Conservation (phyloP, 92 coral and sea anemone genomes). For the Blastomussa wellsi region DNA sequence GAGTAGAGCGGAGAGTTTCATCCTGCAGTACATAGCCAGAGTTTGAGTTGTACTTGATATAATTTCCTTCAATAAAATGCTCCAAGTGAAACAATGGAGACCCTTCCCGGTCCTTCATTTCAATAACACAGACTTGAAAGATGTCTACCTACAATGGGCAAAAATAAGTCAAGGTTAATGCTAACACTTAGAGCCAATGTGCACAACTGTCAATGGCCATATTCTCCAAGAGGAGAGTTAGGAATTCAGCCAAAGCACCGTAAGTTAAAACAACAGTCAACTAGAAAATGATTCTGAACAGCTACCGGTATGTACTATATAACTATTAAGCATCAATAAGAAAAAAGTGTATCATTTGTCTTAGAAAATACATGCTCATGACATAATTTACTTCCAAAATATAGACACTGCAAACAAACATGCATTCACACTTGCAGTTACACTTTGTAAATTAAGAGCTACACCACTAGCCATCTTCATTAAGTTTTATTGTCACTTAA, state of each 20-base stretch:
- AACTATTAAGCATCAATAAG: not conserved
- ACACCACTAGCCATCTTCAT: no score
- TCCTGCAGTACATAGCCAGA: constrained; percentile 92
- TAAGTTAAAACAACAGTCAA: no score
- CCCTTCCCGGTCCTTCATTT: constrained; percentile 81
- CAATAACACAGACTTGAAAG: constrained; percentile 91
- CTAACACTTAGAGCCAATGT: not conserved
- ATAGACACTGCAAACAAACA: not conserved
- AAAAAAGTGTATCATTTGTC: not conserved
- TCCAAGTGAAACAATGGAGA: constrained; percentile 92
- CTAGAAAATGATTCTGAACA: not conserved
- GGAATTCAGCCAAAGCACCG: no score
- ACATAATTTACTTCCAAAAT: no score
- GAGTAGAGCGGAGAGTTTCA: constrained; percentile 90
- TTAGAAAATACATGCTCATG: not conserved
- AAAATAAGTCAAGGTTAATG: not conserved
- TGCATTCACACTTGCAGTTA: not conserved
- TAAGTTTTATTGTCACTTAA: no score
- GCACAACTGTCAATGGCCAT: no score
- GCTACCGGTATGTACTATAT: no score
- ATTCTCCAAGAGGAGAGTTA: no score
- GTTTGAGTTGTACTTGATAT: constrained; percentile 97
- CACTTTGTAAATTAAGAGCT: no score
- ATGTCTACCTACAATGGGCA: constrained; percentile 86
- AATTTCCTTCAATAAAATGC: constrained; percentile 96